Evolutionary conservation across 2,888 invertebrate genomes (phyloP), one percentile per base, ranked within the genome.

Genomic region (Chymomyza amoena): DNA sequence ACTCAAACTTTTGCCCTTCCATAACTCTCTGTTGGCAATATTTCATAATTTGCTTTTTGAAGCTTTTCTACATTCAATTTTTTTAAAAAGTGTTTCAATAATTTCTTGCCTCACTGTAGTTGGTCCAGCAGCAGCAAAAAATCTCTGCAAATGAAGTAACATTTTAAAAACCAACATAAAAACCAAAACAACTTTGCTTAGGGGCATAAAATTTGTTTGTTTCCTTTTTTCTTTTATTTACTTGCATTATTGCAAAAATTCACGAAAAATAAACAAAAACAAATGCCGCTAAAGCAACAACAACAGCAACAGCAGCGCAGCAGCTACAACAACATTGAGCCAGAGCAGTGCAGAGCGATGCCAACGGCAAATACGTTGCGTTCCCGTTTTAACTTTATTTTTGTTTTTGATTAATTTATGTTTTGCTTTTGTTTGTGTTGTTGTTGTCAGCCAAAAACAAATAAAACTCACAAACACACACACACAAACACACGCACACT

Each of bases 391-490:
- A 45, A 13, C 6, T 45, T 45, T 39, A 2, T 39, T 39, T 45
- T 63, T 56, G 67, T 77, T 73, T 69, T 72, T 62, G 69, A 72
- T 59, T 67, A 69, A 65, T 61, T 76, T 56, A 61, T 73, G 60
- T 73, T 45, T 45, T 45, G 39, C 13, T 45, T 45, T 45, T 45
- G 39, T 45, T 45, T 45, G 39, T 45, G 13, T 45, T 36, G 36
- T 45, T 45, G 13, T 45, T 45, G 51, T 51, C 18, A 54, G 18
- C 5, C 10, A 18, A 16, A 54, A 54, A 54, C 15, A 54, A 54
- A 54, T 18, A 54, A 18, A 54, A 15, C 18, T 13, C 6, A 54
- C 51, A 51, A 32, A 32, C 51, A 16, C 51, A 51, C 15, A 10
- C 51, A 25, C 3, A 25, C 25, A n/a, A n/a, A 7, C 51, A 4